A percentile compares a stretch with the other conserved stretches of the same genome.
These are phyloP conservation scores for Stratiomys singularior DNA, from an alignment of 2,888 invertebrate species.

Conservation along the genomic window DNA sequence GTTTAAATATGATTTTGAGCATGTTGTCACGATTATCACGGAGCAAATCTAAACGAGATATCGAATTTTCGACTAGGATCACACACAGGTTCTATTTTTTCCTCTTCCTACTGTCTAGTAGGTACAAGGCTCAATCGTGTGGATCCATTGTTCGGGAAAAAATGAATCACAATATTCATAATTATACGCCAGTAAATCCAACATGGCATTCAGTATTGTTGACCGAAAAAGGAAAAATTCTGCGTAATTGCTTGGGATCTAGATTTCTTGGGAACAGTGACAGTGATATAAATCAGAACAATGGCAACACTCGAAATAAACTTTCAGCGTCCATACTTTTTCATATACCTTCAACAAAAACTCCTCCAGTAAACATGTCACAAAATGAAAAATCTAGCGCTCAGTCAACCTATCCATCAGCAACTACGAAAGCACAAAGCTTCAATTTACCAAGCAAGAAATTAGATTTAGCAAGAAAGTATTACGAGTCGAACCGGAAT, in stretches of 20 bases:
- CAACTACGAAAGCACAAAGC: slow-evolving; percentile 44
- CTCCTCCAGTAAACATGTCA: neutral
- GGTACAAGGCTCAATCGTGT: slow-evolving; percentile 73
- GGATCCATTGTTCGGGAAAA: slow-evolving; percentile 70
- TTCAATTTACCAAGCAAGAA: slow-evolving; percentile 45
- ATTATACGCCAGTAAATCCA: slow-evolving; percentile 20
- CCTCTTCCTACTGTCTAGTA: no score
- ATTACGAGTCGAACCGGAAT: no score
- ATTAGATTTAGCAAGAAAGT: no score
- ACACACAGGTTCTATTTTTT: no score
- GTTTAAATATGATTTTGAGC: no score
- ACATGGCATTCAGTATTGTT: slow-evolving; percentile 53
- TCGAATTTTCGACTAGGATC: no score
- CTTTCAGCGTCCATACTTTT: slow-evolving; percentile 46
- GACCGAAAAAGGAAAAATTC: slow-evolving; percentile 53
- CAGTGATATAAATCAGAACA: slow-evolving; percentile 55
- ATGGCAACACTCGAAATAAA: slow-evolving; percentile 48
- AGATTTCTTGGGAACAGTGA: slow-evolving; percentile 53
- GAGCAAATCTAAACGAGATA: no score
- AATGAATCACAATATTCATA: slow-evolving; percentile 56
- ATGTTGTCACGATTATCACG: no score
- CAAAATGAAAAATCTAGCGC: slow-evolving; percentile 11
- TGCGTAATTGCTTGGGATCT: slow-evolving; percentile 53
- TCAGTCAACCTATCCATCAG: slow-evolving; percentile 6
- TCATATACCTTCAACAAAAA: slow-evolving; percentile 42